phyloP scores from a whole-genome alignment of 2,888 invertebrate genomes.

The Cataglyphis cursor region DNA sequence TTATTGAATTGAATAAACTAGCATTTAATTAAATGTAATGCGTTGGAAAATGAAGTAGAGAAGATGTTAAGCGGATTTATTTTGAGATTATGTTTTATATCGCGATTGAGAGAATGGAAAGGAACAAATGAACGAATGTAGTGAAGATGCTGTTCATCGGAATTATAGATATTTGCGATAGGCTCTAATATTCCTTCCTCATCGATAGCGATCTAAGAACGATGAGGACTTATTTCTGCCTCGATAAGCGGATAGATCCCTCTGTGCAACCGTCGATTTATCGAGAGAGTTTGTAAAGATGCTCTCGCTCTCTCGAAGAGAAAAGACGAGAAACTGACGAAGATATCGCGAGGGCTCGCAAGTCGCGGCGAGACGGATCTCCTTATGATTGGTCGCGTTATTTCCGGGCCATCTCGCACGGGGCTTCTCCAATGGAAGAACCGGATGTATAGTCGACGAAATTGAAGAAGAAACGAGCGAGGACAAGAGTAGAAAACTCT shows the following conservation, averaged over 20 bases:
- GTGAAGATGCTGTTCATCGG: neutral
- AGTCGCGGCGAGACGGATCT: conserved; percentile 42
- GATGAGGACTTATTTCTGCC: conserved; percentile 37
- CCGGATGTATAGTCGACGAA: conserved; percentile 61
- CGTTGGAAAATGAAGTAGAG: neutral
- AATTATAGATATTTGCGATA: neutral
- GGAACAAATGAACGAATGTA: neutral
- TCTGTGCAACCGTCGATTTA: conserved; percentile 58
- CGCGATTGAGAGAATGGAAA: neutral
- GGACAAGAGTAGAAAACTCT: conserved; percentile 19
- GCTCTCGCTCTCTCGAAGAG: conserved; percentile 31
- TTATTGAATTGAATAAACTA: neutral
- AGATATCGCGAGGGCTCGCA: conserved; percentile 7
- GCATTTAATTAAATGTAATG: conserved; percentile 11
- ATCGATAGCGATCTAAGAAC: neutral
- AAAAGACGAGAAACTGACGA: conserved; percentile 6
- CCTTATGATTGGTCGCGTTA: conserved; percentile 76
- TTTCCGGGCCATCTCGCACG: conserved; percentile 76
- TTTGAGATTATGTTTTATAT: neutral
- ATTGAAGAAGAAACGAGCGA: conserved; percentile 73
- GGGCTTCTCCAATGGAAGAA: conserved; percentile 62
- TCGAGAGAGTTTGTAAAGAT: conserved; percentile 47
- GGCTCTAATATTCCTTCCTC: conserved; percentile 29
- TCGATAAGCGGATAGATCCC: conserved; percentile 38
- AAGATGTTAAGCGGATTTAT: neutral